These are phyloP conservation scores for Vulpes ferrilata DNA, from an alignment of 2,113 vertebrate genomes.

Conservation along the genomic window DNA sequence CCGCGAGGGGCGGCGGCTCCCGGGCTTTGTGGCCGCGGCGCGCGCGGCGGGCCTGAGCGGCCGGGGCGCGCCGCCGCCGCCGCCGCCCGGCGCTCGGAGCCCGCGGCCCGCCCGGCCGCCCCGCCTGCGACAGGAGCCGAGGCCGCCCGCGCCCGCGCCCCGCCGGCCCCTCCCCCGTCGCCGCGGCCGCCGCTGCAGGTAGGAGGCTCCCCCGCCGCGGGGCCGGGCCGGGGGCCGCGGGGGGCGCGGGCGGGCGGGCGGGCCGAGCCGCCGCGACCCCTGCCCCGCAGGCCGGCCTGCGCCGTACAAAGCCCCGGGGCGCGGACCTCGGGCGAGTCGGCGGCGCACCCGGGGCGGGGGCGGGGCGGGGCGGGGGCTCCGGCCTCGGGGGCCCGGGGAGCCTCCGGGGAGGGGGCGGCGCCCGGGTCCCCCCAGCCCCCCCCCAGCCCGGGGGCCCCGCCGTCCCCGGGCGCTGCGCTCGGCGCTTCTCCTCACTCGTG, in stretches of 20 bases:
- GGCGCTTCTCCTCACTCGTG: slow-evolving; percentile 50
- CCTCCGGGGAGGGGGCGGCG: neutral
- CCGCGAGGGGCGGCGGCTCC: slow-evolving; percentile 77
- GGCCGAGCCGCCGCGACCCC: slow-evolving; percentile 30
- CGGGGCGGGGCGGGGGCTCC: neutral
- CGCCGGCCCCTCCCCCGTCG: slow-evolving; percentile 50
- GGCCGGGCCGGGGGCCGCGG: neutral
- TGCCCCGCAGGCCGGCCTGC: slow-evolving; percentile 64
- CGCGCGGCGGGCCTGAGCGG: slow-evolving; percentile 77
- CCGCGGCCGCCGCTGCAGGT: slow-evolving; percentile 76
- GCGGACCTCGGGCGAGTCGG: neutral
- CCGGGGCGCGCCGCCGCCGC: slow-evolving; percentile 65
- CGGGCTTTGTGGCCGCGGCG: slow-evolving; percentile 80
- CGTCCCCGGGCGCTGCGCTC: neutral
- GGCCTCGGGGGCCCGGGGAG: neutral
- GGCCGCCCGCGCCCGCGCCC: slow-evolving; percentile 48
- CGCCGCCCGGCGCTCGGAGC: slow-evolving; percentile 73
- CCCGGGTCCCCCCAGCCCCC: neutral
- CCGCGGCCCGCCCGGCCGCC: slow-evolving; percentile 72
- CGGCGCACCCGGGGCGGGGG: neutral
- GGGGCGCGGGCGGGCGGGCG: neutral
- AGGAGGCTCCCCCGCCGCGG: slow-evolving; percentile 45
- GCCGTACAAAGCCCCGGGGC: slow-evolving; percentile 64
- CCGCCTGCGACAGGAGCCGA: slow-evolving; percentile 32
- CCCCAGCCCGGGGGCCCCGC: neutral